Percentiles rank a stretch among this genome's conserved stretches.
Evolutionary conservation across 1,140 invertebrate genomes (phyloP).

Genomic region (Listronotus oregonensis): DNA sequence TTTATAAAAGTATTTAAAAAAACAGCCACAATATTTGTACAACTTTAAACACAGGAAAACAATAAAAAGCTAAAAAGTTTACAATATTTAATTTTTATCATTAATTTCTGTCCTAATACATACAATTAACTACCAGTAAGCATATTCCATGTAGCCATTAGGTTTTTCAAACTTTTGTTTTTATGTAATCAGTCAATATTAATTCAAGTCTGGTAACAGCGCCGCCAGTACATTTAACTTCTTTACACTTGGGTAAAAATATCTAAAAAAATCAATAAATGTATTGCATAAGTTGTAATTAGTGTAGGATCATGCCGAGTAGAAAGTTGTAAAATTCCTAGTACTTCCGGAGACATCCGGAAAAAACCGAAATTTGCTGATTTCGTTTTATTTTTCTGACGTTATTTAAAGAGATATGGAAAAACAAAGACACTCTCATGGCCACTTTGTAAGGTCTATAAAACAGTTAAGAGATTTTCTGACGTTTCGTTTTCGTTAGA

Average conservation of each 20-base stretch:
- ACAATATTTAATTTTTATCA: neutral
- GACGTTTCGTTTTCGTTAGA: too few relatives aligned
- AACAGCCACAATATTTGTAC: neutral
- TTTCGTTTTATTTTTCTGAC: too few relatives aligned
- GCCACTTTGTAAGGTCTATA: too few relatives aligned
- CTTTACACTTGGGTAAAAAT: slow-evolving; percentile 33
- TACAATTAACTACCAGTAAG: slow-evolving; percentile 24
- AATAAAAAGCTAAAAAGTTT: slow-evolving; percentile 5
- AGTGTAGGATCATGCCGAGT: too few relatives aligned
- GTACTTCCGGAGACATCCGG: too few relatives aligned
- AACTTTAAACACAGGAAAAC: slow-evolving; percentile 4
- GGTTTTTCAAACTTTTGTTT: slow-evolving; percentile 68
- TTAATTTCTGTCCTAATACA: neutral
- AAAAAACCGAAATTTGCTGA: too few relatives aligned
- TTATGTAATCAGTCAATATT: slow-evolving; percentile 70
- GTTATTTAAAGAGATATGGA: too few relatives aligned
- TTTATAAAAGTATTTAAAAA: neutral
- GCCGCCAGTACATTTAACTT: slow-evolving; percentile 62
- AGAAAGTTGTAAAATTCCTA: too few relatives aligned
- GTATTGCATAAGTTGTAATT: too few relatives aligned
- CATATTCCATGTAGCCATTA: slow-evolving; percentile 56
- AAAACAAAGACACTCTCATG: too few relatives aligned
- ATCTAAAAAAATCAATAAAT: slow-evolving; percentile 14
- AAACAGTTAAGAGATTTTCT: too few relatives aligned
- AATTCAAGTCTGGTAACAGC: slow-evolving; percentile 76